These are phyloP conservation scores for Escarpia spicata DNA, from an alignment of 2,888 invertebrate genomes.

Conservation along the genomic window DNA sequence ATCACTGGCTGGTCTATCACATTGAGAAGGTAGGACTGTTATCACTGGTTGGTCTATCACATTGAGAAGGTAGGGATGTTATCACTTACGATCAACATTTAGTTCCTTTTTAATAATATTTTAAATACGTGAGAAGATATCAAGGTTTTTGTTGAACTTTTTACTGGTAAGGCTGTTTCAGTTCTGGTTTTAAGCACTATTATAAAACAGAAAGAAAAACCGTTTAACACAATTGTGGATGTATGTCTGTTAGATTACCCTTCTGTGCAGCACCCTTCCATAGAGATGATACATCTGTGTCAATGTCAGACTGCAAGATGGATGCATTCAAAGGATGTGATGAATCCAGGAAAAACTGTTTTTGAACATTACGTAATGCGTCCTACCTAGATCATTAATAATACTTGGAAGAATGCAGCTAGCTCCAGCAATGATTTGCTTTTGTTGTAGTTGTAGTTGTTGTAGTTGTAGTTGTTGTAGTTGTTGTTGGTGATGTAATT, in stretches of 20 bases:
- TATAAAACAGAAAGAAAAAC: neutral
- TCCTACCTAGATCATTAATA: no score
- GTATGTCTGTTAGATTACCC: neutral
- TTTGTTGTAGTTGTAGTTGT: no score
- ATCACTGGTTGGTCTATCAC: constrained; percentile 67
- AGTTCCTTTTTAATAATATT: neutral
- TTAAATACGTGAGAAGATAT: neutral
- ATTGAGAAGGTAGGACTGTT: constrained; percentile 56
- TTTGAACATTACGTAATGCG: no score
- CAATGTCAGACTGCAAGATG: no score
- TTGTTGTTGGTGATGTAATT: neutral
- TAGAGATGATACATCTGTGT: no score
- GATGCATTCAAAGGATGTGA: no score
- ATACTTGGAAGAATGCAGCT: no score
- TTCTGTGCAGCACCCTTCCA: no score
- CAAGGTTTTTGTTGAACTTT: neutral
- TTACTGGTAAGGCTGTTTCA: neutral
- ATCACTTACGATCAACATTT: neutral
- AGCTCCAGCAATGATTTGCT: no score
- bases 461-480: no score
- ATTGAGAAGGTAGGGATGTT: constrained; percentile 63
- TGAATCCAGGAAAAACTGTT: no score
- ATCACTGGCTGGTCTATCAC: constrained; percentile 67
- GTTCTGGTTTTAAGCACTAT: neutral
- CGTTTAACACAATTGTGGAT: neutral